Evolutionary conservation across 2,113 vertebrate genomes (phyloP).

Genomic region (Malurus alboscapulatus): DNA sequence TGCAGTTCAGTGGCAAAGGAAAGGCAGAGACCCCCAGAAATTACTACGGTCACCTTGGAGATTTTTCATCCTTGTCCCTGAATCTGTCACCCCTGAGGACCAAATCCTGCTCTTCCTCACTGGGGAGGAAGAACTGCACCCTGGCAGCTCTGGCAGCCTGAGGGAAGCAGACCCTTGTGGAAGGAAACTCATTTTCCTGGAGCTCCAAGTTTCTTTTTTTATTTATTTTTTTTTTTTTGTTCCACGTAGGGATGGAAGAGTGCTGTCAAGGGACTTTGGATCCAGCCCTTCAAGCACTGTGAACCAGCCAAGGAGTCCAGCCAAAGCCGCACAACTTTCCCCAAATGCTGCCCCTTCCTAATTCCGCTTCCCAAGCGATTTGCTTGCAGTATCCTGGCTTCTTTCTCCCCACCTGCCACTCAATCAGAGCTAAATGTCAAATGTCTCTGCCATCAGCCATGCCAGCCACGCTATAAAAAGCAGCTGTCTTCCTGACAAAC

Average conservation of each 20-base stretch:
- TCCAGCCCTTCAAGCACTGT: neutral
- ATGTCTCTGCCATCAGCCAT: conserved; percentile 46
- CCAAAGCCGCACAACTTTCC: neutral
- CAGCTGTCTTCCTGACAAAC: conserved; percentile 33
- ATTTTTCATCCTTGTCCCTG: neutral
- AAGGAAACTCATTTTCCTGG: neutral
- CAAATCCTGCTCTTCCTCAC: neutral
- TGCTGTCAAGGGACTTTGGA: neutral
- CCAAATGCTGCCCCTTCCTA: neutral
- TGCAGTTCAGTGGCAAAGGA: neutral
- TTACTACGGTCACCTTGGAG: fast-evolving
- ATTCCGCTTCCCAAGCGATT: neutral
- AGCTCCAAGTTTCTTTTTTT: neutral
- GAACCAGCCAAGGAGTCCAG: neutral
- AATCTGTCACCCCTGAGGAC: neutral
- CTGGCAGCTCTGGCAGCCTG: neutral
- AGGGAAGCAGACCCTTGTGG: neutral
- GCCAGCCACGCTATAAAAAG: conserved; percentile 47
- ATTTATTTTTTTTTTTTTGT: too few species aligned
- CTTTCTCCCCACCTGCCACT: conserved; percentile 33
- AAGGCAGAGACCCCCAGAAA: neutral
- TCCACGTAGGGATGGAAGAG: neutral
- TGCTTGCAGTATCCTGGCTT: neutral
- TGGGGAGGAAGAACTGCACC: neutral
- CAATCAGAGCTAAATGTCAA: conserved; percentile 55